phyloP scores from a whole-genome alignment of 2,797 vertebrate species.

The Rhinoraja longicauda region DNA sequence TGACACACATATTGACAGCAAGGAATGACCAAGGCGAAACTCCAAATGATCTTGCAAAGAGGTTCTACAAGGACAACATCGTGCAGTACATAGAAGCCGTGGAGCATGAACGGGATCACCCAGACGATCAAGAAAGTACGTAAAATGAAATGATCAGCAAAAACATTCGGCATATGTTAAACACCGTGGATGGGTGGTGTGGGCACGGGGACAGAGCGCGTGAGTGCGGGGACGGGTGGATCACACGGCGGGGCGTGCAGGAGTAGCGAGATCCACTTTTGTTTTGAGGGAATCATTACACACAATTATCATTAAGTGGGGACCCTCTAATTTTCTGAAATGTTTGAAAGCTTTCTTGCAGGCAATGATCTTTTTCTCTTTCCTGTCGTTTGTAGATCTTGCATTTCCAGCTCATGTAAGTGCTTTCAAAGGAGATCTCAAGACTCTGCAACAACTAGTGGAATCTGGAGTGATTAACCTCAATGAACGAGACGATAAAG shows the following conservation, averaged over 20 bases:
- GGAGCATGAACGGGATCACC: conserved; percentile 48
- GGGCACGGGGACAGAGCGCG: no score
- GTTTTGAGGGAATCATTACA: neutral
- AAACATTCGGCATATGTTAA: neutral
- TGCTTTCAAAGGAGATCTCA: conserved; percentile 60
- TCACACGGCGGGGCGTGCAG: no score
- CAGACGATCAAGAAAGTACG: conserved; percentile 54
- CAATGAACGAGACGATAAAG: conserved; percentile 63
- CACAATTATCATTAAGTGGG: neutral
- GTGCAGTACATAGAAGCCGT: conserved; percentile 55
- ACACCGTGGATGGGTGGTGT: no score
- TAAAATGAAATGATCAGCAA: neutral
- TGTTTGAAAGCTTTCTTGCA: neutral
- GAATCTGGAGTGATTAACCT: conserved; percentile 60
- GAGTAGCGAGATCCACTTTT: no score
- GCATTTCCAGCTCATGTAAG: conserved; percentile 63
- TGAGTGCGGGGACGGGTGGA: no score
- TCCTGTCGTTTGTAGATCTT: conserved; percentile 51
- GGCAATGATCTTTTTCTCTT: conserved; percentile 29
- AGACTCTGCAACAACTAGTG: conserved; percentile 57
- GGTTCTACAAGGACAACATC: conserved; percentile 61
- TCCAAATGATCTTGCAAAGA: conserved; percentile 60
- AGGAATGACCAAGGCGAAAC: conserved; percentile 66
- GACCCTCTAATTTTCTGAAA: neutral
- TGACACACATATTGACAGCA: conserved; percentile 51